Evolutionary conservation across 2,888 invertebrate species (phyloP).

Genomic region (Notodonta ziczac): DNA sequence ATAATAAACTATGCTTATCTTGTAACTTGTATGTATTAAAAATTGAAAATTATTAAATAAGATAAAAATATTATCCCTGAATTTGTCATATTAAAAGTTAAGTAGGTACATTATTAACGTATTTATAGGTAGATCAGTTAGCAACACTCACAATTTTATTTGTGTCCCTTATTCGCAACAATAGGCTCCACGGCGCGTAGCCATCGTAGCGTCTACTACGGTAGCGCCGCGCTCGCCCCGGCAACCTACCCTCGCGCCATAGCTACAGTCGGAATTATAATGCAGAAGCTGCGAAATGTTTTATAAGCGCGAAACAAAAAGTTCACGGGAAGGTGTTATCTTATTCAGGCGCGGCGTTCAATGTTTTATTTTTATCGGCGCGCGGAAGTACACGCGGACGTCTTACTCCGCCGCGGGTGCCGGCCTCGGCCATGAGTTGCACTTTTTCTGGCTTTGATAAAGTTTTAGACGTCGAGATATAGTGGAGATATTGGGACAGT

Average conservation of each 20-base stretch:
- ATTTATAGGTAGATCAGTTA: too few species aligned
- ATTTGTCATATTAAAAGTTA: too few species aligned
- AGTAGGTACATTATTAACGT: too few species aligned
- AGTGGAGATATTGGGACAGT: slow-evolving; percentile 16
- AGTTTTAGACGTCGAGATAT: slow-evolving; percentile 21
- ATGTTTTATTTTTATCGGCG: slow-evolving; percentile 43
- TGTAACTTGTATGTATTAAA: too few species aligned
- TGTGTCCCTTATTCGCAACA: slow-evolving; percentile 4
- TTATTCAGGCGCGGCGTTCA: slow-evolving; percentile 41
- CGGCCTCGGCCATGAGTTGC: slow-evolving; percentile 30
- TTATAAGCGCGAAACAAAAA: slow-evolving; percentile 58
- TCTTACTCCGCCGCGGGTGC: slow-evolving; percentile 21
- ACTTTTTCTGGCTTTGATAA: slow-evolving; percentile 34
- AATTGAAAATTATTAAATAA: neutral
- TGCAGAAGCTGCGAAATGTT: slow-evolving; percentile 57
- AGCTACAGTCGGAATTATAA: slow-evolving; percentile 39
- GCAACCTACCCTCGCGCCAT: neutral
- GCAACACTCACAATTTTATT: too few species aligned
- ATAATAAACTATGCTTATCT: too few species aligned
- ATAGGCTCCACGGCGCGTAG: neutral
- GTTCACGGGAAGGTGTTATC: slow-evolving; percentile 42
- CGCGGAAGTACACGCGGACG: slow-evolving; percentile 27
- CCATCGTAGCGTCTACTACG: slow-evolving; percentile 8
- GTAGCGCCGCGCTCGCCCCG: slow-evolving; percentile 21
- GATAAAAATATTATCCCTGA: neutral